phyloP scores from a whole-genome alignment of 2,797 vertebrate species.

The Sebastes nivosus region DNA sequence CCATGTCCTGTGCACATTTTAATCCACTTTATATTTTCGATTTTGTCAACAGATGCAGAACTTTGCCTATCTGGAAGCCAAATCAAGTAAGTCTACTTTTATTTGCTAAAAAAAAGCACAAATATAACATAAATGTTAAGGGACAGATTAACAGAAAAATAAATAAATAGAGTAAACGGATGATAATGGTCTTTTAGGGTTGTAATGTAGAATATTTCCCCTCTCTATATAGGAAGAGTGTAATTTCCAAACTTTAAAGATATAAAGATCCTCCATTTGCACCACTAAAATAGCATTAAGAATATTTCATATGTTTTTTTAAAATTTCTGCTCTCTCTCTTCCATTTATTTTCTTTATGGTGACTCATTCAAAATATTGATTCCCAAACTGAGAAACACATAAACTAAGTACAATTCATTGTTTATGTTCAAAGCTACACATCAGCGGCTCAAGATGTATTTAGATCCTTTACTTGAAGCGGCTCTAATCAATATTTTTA shows the following conservation, averaged over 20 bases:
- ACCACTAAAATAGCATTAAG: background rate
- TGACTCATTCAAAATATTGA: background rate
- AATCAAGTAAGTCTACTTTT: slow-evolving; percentile 38
- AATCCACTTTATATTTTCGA: background rate
- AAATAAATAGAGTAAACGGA: background rate
- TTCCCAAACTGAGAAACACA: background rate
- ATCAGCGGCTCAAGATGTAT: background rate
- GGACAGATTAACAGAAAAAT: background rate
- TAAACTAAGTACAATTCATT: background rate
- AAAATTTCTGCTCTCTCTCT: background rate
- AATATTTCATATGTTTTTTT: background rate
- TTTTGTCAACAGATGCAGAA: slow-evolving; percentile 60
- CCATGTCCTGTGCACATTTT: background rate
- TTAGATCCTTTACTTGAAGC: background rate
- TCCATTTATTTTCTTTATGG: background rate
- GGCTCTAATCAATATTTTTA: background rate
- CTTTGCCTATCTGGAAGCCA: slow-evolving; percentile 39
- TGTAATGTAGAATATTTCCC: background rate
- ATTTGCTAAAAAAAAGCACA: background rate
- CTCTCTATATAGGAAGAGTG: background rate
- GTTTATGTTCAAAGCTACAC: background rate
- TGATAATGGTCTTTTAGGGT: background rate
- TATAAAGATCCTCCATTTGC: background rate
- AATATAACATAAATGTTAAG: background rate
- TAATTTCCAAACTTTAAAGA: background rate